These are phyloP conservation scores for Gambelia wislizenii DNA, from an alignment of 2,797 vertebrate species.

Conservation along the genomic window DNA sequence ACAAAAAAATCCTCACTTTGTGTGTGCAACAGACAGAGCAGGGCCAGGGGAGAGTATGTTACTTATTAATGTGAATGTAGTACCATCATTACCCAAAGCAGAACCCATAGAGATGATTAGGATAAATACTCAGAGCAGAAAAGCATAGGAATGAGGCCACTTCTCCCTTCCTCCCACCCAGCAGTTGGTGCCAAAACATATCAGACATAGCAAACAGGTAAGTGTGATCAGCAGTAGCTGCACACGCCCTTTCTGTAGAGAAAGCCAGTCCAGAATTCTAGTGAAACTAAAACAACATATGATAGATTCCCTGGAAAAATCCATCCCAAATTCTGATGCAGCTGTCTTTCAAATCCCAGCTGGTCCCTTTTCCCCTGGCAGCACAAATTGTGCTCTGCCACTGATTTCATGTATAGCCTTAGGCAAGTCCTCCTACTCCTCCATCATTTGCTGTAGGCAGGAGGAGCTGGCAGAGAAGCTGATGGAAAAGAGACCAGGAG, in stretches of 20 bases:
- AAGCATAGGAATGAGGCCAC: neutral
- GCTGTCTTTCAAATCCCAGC: neutral
- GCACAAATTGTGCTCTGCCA: neutral
- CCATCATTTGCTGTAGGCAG: neutral
- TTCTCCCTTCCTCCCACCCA: neutral
- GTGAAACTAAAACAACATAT: neutral
- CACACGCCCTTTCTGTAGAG: neutral
- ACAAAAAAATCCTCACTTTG: neutral
- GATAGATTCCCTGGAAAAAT: neutral
- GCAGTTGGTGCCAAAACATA: neutral
- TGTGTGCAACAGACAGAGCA: neutral
- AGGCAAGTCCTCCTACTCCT: neutral
- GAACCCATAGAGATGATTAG: neutral
- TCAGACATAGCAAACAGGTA: neutral
- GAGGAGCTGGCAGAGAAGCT: neutral
- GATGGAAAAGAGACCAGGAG: no score
- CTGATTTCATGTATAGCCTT: neutral
- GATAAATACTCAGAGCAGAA: neutral
- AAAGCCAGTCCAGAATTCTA: no score
- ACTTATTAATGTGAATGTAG: neutral
- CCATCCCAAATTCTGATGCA: neutral
- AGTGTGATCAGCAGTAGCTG: neutral
- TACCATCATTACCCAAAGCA: neutral
- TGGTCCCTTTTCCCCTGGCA: neutral
- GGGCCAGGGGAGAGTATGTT: neutral